These are phyloP conservation scores for Clarias macrocephalus DNA, from an alignment of 2,113 vertebrate species.

Conservation along the genomic window DNA sequence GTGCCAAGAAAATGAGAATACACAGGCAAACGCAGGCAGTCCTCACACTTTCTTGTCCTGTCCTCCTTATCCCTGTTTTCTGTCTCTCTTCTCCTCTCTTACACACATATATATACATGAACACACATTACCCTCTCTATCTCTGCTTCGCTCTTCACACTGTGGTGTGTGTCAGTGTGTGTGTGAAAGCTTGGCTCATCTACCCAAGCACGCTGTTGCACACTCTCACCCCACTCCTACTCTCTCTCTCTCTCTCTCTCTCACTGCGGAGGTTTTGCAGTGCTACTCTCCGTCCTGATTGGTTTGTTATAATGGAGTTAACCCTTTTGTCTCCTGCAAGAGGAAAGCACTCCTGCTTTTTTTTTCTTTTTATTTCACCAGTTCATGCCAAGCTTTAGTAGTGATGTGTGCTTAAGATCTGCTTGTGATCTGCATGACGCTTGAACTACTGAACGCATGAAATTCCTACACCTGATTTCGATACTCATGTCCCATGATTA, in stretches of 20 bases:
- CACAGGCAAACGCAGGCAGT: slow-evolving; percentile 26
- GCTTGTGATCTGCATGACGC: slow-evolving; percentile 1
- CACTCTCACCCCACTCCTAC: slow-evolving; percentile 61
- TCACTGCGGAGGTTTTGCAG: slow-evolving; percentile 98
- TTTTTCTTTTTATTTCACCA: slow-evolving; percentile 53
- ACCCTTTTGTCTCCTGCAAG: slow-evolving; percentile 76
- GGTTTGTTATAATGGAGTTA: slow-evolving; percentile 92
- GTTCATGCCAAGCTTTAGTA: slow-evolving; percentile 52
- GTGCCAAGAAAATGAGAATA: slow-evolving; percentile 36
- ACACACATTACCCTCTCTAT: slow-evolving; percentile 49
- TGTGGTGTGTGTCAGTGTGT: slow-evolving; percentile 57
- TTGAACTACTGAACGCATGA: slow-evolving; percentile 1
- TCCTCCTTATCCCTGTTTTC: slow-evolving; percentile 33
- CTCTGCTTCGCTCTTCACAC: slow-evolving; percentile 52
- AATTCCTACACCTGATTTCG: slow-evolving; percentile 4
- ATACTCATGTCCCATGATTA: slow-evolving; percentile 16
- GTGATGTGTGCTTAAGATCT: slow-evolving; percentile 30
- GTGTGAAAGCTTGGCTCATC: slow-evolving; percentile 58
- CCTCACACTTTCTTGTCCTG: slow-evolving; percentile 33
- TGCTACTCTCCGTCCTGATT: slow-evolving; percentile 94
- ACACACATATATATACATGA: not conserved
- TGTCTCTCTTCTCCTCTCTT: slow-evolving; percentile 17
- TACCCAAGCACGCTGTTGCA: slow-evolving; percentile 60
- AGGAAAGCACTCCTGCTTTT: slow-evolving; percentile 66
- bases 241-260: slow-evolving; percentile 69